phyloP scores from a whole-genome alignment of 2,113 vertebrate genomes.

The Ptychochromis oligacanthus region DNA sequence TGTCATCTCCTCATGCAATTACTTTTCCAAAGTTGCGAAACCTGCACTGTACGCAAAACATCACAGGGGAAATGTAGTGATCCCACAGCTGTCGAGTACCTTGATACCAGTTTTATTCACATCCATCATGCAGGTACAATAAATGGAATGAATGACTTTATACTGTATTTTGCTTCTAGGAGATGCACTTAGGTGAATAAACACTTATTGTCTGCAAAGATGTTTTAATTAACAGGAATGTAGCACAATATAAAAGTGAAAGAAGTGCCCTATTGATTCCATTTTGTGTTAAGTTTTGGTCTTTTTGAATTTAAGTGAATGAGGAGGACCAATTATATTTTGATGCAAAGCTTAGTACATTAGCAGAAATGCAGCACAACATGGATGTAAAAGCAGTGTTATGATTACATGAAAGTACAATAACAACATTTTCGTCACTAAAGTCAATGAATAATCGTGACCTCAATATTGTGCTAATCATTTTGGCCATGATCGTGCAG shows the following conservation, averaged over 20 bases:
- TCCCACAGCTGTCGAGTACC: background rate
- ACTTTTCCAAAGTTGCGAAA: no score
- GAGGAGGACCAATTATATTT: background rate
- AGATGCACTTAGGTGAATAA: background rate
- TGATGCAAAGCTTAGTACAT: no score
- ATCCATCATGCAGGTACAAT: background rate
- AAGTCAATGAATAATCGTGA: background rate
- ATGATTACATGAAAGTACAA: background rate
- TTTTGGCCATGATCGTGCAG: background rate
- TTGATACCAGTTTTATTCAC: background rate
- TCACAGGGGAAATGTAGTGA: no score
- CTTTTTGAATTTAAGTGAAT: background rate
- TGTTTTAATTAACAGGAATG: background rate
- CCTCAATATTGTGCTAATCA: background rate
- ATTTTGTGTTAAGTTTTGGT: background rate
- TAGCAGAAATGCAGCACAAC: background rate
- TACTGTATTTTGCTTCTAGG: background rate
- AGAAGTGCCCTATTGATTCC: rapidly evolving
- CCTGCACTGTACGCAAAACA: no score
- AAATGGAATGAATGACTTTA: background rate
- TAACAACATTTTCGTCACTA: rapidly evolving
- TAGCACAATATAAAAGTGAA: background rate
- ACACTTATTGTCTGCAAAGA: background rate
- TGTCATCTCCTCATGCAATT: no score
- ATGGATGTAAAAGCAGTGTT: background rate